Base-by-base conservation (phyloP, 2,888 invertebrate species). In the Harpalus rufipes region DNA sequence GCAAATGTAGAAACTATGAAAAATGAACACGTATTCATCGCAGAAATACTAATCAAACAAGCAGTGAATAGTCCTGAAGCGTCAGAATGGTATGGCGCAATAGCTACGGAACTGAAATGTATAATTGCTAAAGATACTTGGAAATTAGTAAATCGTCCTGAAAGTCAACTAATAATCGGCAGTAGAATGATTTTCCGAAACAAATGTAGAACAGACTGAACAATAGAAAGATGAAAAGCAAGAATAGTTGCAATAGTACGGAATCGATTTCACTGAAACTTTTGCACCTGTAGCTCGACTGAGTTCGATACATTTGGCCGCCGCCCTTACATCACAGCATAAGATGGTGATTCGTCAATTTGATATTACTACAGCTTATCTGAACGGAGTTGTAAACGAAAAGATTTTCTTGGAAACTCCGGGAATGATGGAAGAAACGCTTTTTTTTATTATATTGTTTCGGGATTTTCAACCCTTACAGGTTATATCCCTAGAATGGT, bases 261-360 rank as follows among this genome's bases (percentile, higher is more conserved):
- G 85, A 4, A 86, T 63, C 1, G 86, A 88, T 79, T 89, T 87
- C 78, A 80, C 87, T 18, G 87, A 89, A 84, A 88, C 87, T 1
- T 89, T 88, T 86, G 86, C 88, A 16, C 87, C 88, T 18, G 87
- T 88, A 7, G 88, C 87, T 0, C 86, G 87, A 74, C 86, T 87
- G 1, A 58, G 59, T 25, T 79, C 84, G 0, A 84, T 78, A 39
- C 84, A 41, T 32, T 58, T 84, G n/a, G 56, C 58, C 51, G 16
- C 59, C 7, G 58, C 84, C 4, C 59, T 84, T 16, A 78, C 78
- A 14, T 6, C 84, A 58, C n/a, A 78, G 21, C 78, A 44, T 16
- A 76, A 58, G 1, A 84, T 84, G 76, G 25, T 14, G 14, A 79
- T 84, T 14, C 56, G 74, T 16, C 76, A 84, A 44, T 84, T 80